Evolutionary conservation across 30 jellyfish, hydroid and myxozoan species (phyloP), one percentile per base, ranked within the genome.

Genomic region (Mastigias papua): DNA sequence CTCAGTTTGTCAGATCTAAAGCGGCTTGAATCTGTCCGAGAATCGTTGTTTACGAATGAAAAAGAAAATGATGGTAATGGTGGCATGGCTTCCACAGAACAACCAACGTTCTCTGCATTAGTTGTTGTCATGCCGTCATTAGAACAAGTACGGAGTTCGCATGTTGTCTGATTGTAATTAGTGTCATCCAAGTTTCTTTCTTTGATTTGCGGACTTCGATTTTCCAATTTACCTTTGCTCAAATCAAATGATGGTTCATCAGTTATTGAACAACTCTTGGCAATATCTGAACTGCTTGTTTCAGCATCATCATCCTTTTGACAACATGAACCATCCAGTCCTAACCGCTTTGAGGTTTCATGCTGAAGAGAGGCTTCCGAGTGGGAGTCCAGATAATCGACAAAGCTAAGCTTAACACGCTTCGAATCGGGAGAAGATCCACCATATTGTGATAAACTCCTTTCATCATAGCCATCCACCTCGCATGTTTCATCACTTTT

Each of bases 381-480:
- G 11, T 70, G 93, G 2, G 87, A 84, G 48, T 84, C 93, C 21
- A 75, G 50, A 33, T 86, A 61, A 11, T 73, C 37, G 75, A 76
- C 67, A 20, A 63, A 72, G 58, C 89, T 75, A 25, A 73, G 68
- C 54, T 76, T 74, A 1, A 54, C 84, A 31, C 85, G 83, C 66
- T 86, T 86, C 30, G 95, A 75, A 60, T 72, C 81, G 1, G 89
- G 95, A 32, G 89, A 89, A 0, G 84, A 73, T 34, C 67, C 73
- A 58, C 34, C 8, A 4, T 8, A 3, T n/a, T n/a, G 8, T n/a
- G 29, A n/a, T 5, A 7, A 16, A 58, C 29, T 3, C 21, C 7
- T 27, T 3, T n/a, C 21, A 5, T 9, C 21, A 8, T 58, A 20
- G 4, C 25, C 70, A 11, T 16, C 21, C 70, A 27, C 29, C 7